A percentile compares a stretch with the other conserved stretches of the same genome.
Conservation (phyloP, 2,797 vertebrate genomes). For the Rhynchonycteris naso region DNA sequence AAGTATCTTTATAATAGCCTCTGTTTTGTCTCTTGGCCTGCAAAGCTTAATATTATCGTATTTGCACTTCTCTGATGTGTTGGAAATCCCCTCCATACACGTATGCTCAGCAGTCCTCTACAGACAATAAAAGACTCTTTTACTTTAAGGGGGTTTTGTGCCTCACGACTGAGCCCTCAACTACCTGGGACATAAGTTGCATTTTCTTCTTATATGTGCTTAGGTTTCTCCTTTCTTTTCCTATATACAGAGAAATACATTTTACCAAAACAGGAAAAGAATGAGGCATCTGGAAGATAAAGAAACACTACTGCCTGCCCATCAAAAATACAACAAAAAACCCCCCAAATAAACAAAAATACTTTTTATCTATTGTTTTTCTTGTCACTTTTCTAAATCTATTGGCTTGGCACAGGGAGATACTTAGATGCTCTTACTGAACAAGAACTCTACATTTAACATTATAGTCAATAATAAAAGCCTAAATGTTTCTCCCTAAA, state of each 20-base stretch:
- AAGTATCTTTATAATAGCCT: neutral
- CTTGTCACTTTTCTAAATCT: neutral
- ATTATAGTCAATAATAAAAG: neutral
- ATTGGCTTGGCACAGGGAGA: neutral
- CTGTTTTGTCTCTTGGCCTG: neutral
- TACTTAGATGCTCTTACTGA: neutral
- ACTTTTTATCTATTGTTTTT: neutral
- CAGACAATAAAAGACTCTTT: neutral
- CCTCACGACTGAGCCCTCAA: neutral
- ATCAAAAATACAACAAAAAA: too few species aligned
- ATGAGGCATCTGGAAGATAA: neutral
- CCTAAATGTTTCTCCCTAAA: neutral
- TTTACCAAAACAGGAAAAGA: neutral
- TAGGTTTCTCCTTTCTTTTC: neutral
- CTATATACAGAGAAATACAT: neutral
- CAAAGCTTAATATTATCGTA: neutral
- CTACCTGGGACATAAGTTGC: neutral
- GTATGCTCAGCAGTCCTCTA: neutral
- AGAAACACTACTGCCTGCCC: neutral
- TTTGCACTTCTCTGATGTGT: neutral
- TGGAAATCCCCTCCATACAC: neutral
- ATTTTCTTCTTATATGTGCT: neutral
- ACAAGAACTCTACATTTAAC: neutral
- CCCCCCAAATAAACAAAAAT: too few species aligned
- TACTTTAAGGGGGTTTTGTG: neutral